Base-by-base conservation (phyloP, 2,888 invertebrate genomes). In the Euproctis similis region DNA sequence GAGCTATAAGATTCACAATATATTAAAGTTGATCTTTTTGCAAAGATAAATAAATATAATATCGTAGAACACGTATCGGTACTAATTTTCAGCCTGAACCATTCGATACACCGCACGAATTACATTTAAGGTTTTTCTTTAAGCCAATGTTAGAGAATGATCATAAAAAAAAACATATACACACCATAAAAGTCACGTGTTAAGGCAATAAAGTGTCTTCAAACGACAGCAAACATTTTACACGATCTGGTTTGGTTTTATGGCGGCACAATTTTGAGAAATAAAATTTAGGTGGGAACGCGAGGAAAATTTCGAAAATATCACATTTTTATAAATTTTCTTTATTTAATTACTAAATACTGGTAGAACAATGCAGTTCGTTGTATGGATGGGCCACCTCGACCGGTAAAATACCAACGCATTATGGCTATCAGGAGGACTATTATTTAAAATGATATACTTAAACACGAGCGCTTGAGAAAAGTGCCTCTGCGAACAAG, bases 71-170 rank as follows among this genome's bases (percentile, higher is more conserved):
- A 34, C 33, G 33, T 34, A 23, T 18, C 9, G 10, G 11, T 12
- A 34, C 26, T 34, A 34, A 34, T 34, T 29, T 34, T 29, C 29
- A 29, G 26, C 11, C 19, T 30, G 9, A 24, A 24, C 26, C 26
- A 26, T 8, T 11, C 19, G 11, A 26, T 26, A 34, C 21, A n/a
- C n/a, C n/a, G 26, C 26, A 24, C 28, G 29, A 25, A 26, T 29
- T 29, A 29, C 23, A 34, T 30, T 34, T 10, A 26, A 8, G 24
- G 23, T 14, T 26, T 29, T 26, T n/a, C n/a, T 12, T 11, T 19
- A 8, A 19, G 23, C 23, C 19, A 26, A 34, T 34, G 17, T 24
- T 24, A 4, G 26, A 18, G 27, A 16, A 27, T 27, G 18, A 23
- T 21, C 26, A 19, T 24, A 21, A 30, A 30, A 25, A 25, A 21